phyloP scores from a whole-genome alignment of 1,140 invertebrate species.

The Eriosoma lanigerum region DNA sequence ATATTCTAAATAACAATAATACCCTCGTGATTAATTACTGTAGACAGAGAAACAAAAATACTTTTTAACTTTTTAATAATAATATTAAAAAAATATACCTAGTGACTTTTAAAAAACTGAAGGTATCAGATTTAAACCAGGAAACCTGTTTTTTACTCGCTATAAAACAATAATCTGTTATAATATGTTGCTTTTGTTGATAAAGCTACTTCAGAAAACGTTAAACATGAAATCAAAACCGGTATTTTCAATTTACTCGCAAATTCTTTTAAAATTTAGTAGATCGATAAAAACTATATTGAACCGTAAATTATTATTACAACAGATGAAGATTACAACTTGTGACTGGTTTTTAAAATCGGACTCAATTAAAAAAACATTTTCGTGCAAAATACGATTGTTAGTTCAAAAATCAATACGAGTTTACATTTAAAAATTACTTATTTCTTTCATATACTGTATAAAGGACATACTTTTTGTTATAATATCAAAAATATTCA shows the following conservation, averaged over 20 bases:
- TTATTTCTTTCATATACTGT: too few species aligned
- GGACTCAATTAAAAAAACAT: conserved; percentile 24
- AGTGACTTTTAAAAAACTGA: conserved; percentile 43
- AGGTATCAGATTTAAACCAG: conserved; percentile 18
- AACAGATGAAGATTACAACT: not conserved
- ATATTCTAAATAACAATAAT: conserved; percentile 1
- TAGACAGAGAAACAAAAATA: not conserved
- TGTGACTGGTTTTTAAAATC: not conserved
- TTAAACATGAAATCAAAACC: conserved; percentile 22
- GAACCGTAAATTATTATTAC: conserved; percentile 17
- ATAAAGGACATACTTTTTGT: not conserved
- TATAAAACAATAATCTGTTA: conserved; percentile 12
- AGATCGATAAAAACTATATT: conserved; percentile 34
- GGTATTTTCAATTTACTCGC: conserved; percentile 44
- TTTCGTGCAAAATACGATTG: not conserved
- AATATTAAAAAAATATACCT: not conserved
- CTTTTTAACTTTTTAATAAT: not conserved
- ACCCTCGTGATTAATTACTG: conserved; percentile 17
- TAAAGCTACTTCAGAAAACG: conserved; percentile 10
- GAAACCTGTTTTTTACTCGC: conserved; percentile 25
- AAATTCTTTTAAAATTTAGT: conserved; percentile 33
- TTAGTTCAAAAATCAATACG: not conserved
- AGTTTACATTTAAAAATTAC: not conserved
- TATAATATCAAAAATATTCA: conserved; percentile 12
- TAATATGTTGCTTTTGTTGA: not conserved